Percentiles rank a stretch among this genome's conserved stretches.
phyloP scores from a whole-genome alignment of 2,888 invertebrate species.

The Pachycephus smyrnensis region DNA sequence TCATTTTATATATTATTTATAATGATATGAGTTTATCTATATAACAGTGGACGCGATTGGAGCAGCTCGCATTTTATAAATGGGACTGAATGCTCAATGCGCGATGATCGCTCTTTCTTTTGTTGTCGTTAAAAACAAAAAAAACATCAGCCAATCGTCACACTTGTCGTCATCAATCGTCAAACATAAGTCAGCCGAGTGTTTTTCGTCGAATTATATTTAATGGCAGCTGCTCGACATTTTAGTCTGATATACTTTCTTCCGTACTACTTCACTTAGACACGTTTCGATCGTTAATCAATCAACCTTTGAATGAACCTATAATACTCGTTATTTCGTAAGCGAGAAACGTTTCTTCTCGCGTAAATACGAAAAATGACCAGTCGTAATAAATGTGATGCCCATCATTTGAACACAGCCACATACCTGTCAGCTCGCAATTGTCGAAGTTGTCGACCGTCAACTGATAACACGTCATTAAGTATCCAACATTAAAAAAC shows the following conservation, averaged over 20 bases:
- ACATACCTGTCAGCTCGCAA: neutral
- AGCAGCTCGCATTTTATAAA: constrained; percentile 37
- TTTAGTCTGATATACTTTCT: neutral
- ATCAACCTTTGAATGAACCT: neutral
- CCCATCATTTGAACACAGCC: neutral
- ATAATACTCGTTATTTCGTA: neutral
- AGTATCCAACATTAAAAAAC: neutral
- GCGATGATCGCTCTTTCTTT: neutral
- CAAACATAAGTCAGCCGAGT: neutral
- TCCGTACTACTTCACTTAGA: neutral
- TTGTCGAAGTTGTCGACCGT: neutral
- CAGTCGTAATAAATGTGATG: neutral
- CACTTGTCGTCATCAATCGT: too few species aligned
- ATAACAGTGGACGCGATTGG: constrained; percentile 51
- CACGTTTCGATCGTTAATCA: neutral
- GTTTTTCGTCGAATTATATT: neutral
- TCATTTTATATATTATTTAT: constrained; percentile 43
- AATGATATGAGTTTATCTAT: constrained; percentile 55
- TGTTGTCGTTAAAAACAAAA: neutral
- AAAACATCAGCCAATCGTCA: neutral
- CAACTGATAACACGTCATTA: neutral
- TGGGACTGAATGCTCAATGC: constrained; percentile 25
- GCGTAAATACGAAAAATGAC: neutral
- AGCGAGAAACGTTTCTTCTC: neutral
- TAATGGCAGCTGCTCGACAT: neutral